Evolutionary conservation across 2,113 vertebrate genomes (phyloP).

Genomic region (Rafetus swinhoei): DNA sequence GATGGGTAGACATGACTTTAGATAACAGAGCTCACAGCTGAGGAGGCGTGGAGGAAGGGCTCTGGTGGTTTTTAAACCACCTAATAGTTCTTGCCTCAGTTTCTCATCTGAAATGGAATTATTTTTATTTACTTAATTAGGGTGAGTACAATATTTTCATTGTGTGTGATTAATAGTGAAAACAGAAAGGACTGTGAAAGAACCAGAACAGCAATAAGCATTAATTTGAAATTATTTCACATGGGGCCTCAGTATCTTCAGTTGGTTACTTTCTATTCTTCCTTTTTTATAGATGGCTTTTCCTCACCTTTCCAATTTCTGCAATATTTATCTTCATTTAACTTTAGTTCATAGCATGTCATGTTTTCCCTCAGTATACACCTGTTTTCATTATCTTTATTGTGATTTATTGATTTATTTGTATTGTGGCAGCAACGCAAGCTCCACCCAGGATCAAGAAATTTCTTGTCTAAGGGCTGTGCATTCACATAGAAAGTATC

Average conservation of each 20-base stretch:
- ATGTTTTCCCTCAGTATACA: not conserved
- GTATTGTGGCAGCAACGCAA: not conserved
- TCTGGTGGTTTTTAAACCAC: not conserved
- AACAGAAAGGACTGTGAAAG: not conserved
- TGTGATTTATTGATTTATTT: not conserved
- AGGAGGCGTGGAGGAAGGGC: accelerated
- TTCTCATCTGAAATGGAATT: not conserved
- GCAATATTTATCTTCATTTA: not conserved
- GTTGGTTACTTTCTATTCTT: not conserved
- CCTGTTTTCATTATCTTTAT: not conserved
- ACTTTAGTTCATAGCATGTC: not conserved
- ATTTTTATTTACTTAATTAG: not conserved
- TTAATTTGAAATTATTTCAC: not conserved
- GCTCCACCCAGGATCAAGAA: not conserved
- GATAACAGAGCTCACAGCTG: not conserved
- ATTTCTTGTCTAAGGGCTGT: too few relatives aligned
- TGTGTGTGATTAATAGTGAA: not conserved
- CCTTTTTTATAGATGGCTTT: not conserved
- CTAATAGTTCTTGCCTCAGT: not conserved
- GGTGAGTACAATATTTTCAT: not conserved
- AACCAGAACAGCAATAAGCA: not conserved
- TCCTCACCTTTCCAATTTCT: not conserved
- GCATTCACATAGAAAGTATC: too few relatives aligned
- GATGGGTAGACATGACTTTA: not conserved
- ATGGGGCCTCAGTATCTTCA: not conserved